Evolutionary conservation across 2,113 vertebrate genomes (phyloP), one percentile per base, ranked within the genome.

Genomic region (Geococcyx californianus): DNA sequence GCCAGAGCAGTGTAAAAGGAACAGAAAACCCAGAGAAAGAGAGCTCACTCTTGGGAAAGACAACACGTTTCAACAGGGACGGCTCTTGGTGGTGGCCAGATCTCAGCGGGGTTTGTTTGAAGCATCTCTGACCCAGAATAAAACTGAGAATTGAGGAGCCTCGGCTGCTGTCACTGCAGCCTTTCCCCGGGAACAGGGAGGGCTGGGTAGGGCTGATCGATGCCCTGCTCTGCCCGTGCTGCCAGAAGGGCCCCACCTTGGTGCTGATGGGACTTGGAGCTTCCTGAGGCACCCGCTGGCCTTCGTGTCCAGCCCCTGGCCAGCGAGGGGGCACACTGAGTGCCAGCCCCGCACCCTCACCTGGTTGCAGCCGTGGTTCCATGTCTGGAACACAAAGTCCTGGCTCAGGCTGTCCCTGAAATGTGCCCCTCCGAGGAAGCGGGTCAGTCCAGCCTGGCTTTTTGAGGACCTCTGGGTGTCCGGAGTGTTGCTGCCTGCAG

Each of bases 251-350:
- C 16, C 28, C 45, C 19, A 19, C 36, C 67, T 34, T 7, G 16
- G 36, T 60, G 66, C 24, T 1, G 3, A 15, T 0, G 3, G 62
- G 42, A 16, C 60, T 1, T 1, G 5, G 47, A 40, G 47, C 47
- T 51, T 55, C 4, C 1, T 9, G 16, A 49, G 4, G 7, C n/a
- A n/a, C 36, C 36, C 11, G 3, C 29, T 75, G 68, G 16, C 23
- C 23, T 49, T 45, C 0, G 0, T 31, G 40, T 26, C 58, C 70
- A 26, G 76, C 24, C 58, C 19, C 47, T 21, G 33, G 4, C 26
- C 2, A n/a, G n/a, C n/a, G n/a, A n/a, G n/a, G n/a, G n/a, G n/a
- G n/a, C n/a, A n/a, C n/a, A n/a, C n/a, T n/a, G n/a, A n/a, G n/a
- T n/a, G n/a, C n/a, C n/a, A n/a, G n/a, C n/a, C n/a, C n/a, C n/a